These are phyloP conservation scores for Machaerirhynchus nigripectus DNA, from an alignment of 2,113 vertebrate genomes.

Conservation along the genomic window DNA sequence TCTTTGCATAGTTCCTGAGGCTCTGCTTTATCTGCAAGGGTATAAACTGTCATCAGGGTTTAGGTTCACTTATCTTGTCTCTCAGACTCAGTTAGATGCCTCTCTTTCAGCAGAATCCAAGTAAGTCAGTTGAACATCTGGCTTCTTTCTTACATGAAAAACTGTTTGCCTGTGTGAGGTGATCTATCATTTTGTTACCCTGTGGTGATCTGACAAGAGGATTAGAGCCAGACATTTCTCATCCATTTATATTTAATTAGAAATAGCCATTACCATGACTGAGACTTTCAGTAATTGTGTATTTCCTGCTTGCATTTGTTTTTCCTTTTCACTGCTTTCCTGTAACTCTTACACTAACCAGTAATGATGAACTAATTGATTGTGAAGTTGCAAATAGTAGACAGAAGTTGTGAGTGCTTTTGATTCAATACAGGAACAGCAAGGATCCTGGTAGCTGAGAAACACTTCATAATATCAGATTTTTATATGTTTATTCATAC, in stretches of 20 bases:
- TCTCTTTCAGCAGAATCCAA: neutral
- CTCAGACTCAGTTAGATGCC: neutral
- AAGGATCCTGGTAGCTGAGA: neutral
- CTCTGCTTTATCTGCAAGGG: neutral
- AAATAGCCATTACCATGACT: conserved; percentile 9
- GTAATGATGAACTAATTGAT: neutral
- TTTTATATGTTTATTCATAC: neutral
- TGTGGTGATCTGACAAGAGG: neutral
- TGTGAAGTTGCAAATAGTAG: neutral
- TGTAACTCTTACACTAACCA: conserved; percentile 31
- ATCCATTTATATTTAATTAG: conserved; percentile 51
- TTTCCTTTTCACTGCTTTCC: conserved; percentile 10
- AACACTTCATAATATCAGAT: neutral
- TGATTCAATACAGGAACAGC: neutral
- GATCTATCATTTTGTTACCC: neutral
- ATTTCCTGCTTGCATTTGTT: neutral
- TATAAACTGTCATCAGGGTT: neutral
- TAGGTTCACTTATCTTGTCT: neutral
- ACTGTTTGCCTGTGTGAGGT: neutral
- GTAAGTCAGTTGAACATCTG: neutral
- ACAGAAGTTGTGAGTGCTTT: neutral
- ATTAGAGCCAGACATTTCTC: conserved; percentile 21
- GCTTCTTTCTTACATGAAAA: neutral
- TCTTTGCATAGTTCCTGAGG: neutral
- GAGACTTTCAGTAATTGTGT: neutral